A percentile compares a stretch with the other conserved stretches of the same genome.
Conservation (phyloP, 2,113 vertebrate genomes). For the Zootoca vivipara region DNA sequence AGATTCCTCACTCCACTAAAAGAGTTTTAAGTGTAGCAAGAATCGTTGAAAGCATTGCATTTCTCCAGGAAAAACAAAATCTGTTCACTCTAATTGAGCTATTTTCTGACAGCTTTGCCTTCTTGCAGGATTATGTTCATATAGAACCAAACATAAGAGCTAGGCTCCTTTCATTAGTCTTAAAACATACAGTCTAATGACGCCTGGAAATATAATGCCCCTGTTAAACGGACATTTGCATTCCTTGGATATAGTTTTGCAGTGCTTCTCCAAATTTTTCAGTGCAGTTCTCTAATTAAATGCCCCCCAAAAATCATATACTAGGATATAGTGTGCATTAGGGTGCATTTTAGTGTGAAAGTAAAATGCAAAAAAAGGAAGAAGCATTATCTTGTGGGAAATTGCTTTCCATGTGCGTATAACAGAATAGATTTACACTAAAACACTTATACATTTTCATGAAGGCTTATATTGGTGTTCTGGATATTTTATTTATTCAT, state of each 20-base stretch:
- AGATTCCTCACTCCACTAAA: background rate
- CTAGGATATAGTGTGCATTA: too few relatives aligned
- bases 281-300: too few relatives aligned
- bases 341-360: too few relatives aligned
- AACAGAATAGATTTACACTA: too few relatives aligned
- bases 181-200: background rate
- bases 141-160: background rate
- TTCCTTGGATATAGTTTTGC: background rate
- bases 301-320: too few relatives aligned
- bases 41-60: background rate
- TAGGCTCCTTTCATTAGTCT: background rate
- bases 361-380: too few relatives aligned
- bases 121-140: slow-evolving; percentile 5
- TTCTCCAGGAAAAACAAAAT: background rate
- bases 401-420: too few relatives aligned
- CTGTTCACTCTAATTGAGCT: background rate
- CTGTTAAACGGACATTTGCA: background rate
- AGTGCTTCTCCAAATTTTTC: too few relatives aligned
- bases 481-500: too few relatives aligned
- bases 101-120: background rate
- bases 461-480: too few relatives aligned
- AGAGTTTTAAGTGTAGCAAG: background rate
- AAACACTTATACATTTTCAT: too few relatives aligned
- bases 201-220: background rate
- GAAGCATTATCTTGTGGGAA: too few relatives aligned